Conservation (phyloP, 2,797 vertebrate genomes). For the Loriculus beryllinus region DNA sequence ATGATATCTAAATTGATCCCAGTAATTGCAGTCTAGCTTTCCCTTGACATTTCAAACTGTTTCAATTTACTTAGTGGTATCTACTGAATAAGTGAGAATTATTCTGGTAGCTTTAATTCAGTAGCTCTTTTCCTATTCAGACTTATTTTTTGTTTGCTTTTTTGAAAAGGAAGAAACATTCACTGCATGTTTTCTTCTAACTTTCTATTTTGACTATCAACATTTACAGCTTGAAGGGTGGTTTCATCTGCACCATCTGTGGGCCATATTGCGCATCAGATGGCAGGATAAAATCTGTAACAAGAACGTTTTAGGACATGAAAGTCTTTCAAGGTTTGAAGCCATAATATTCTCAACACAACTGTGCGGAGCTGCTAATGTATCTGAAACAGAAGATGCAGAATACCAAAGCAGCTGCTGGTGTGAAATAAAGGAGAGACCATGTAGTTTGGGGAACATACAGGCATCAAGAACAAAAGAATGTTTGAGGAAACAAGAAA, state of each 20-base stretch:
- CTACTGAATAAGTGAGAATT: not conserved
- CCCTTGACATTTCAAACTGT: not conserved
- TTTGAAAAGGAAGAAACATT: not conserved
- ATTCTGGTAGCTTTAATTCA: not conserved
- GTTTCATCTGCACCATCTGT: constrained; percentile 45
- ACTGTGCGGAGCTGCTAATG: not conserved
- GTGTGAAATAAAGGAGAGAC: constrained; percentile 35
- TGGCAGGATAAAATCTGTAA: constrained; percentile 42
- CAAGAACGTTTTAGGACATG: not conserved
- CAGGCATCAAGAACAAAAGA: not conserved
- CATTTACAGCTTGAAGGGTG: constrained; percentile 8
- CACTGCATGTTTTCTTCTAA: constrained; percentile 20
- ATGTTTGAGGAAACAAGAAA: not conserved
- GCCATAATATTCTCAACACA: constrained; percentile 1
- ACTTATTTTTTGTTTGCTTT: not conserved
- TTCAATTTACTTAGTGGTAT: not conserved
- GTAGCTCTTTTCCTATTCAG: not conserved
- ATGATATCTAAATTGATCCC: not conserved
- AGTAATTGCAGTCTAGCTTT: not conserved
- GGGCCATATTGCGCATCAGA: constrained; percentile 51
- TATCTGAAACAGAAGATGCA: not conserved
- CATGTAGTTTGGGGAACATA: not conserved
- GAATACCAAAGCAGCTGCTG: constrained; percentile 36
- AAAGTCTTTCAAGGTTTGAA: constrained; percentile 9
- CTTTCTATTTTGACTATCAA: constrained; percentile 31